Evolutionary conservation across 1,140 invertebrate genomes (phyloP).

Genomic region (Caenorhabditis latens): DNA sequence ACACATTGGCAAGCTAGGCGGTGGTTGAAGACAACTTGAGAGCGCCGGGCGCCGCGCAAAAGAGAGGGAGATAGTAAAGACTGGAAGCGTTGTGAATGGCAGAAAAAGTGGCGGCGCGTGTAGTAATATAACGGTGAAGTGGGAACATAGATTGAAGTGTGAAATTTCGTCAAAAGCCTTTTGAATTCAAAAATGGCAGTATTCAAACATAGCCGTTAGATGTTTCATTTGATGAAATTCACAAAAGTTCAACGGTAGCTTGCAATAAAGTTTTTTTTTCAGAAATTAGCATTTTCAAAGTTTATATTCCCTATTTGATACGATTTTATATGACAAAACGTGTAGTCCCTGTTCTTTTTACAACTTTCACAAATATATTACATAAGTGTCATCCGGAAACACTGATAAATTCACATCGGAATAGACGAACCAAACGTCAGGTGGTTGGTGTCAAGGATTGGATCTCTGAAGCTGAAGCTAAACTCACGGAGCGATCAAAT

Average conservation of each 20-base stretch:
- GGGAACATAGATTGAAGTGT: background rate
- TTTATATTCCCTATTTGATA: no score
- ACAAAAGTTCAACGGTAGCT: no score
- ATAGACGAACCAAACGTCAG: constrained; percentile 10
- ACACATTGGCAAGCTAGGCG: background rate
- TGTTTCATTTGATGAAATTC: no score
- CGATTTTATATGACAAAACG: no score
- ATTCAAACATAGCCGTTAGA: no score
- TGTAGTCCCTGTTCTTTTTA: no score
- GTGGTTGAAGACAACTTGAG: background rate
- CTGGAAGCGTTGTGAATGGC: background rate
- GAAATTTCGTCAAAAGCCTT: background rate
- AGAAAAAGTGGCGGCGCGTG: background rate
- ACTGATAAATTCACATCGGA: background rate
- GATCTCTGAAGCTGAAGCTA: constrained; percentile 10
- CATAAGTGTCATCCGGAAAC: background rate
- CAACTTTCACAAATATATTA: background rate
- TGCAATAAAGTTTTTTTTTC: no score
- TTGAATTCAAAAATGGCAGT: no score
- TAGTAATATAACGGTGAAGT: background rate
- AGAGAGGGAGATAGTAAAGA: background rate
- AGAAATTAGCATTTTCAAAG: no score
- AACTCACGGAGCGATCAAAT: constrained; percentile 43
- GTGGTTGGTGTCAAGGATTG: constrained; percentile 46
- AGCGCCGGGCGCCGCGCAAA: background rate